Conservation (phyloP, 2,113 vertebrate species). For the Eudyptes chrysolophus region DNA sequence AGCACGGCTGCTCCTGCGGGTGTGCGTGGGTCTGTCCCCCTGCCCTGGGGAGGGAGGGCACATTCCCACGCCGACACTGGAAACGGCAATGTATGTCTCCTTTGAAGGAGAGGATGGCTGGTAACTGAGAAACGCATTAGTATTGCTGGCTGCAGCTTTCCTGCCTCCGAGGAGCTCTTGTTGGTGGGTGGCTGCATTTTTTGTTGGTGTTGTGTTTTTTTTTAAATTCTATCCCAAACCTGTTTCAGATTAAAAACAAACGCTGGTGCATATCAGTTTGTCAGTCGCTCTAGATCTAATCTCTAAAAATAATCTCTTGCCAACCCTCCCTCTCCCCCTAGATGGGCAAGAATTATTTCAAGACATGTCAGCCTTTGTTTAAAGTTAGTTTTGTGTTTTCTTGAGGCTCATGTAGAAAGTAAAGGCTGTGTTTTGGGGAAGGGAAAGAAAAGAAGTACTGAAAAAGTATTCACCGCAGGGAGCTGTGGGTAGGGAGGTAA, state of each 20-base stretch:
- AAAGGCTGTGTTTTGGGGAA: slow-evolving; percentile 19
- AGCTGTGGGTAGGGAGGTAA: not conserved
- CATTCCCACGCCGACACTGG: accelerated
- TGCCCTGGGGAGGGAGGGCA: not conserved
- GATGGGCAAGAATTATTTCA: slow-evolving; percentile 69
- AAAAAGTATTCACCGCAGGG: not conserved
- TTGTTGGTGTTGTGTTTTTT: not conserved
- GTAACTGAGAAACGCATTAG: not conserved
- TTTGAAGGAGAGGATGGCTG: not conserved
- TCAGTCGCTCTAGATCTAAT: slow-evolving; percentile 54
- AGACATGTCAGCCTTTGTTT: slow-evolving; percentile 65
- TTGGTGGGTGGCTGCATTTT: not conserved
- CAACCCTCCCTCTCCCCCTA: slow-evolving; percentile 18
- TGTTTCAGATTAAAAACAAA: slow-evolving; percentile 44
- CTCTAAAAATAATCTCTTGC: slow-evolving; percentile 59
- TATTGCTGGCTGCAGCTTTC: not conserved
- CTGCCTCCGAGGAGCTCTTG: not conserved
- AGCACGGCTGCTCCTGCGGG: accelerated
- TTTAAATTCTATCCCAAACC: slow-evolving; percentile 15
- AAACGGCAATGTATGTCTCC: accelerated
- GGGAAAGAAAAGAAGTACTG: slow-evolving; percentile 1
- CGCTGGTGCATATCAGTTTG: slow-evolving; percentile 33
- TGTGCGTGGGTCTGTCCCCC: not conserved
- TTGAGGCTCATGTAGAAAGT: not conserved
- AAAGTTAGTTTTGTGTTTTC: slow-evolving; percentile 36